Evolutionary conservation across 2,113 vertebrate species (phyloP), one percentile per base, ranked within the genome.

Genomic region (Girardinichthys multiradiatus): DNA sequence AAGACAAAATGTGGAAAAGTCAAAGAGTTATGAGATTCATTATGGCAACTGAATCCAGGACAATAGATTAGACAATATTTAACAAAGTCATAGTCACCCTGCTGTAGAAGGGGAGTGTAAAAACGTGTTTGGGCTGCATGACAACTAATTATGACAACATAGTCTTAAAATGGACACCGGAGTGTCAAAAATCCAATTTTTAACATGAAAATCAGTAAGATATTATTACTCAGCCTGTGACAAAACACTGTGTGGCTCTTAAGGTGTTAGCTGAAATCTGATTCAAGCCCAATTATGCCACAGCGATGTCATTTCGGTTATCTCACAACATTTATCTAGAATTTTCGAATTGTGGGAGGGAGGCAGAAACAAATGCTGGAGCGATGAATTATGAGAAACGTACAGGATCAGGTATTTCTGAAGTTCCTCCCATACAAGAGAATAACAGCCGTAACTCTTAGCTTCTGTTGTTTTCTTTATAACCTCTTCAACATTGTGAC

Each of bases 221-320:
- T 15, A 33, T 19, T 33, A 58, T 57, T 64, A 29, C 61, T 77
- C 61, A 58, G 21, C 29, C 48, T 74, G 61, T 62, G 35, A 57
- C 30, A 37, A 62, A 54, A 45, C 1, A 45, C 30, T 19, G 1
- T 33, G 42, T 73, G 30, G 11, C 2, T 31, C n/a, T 27, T 27
- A 27, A 45, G 70, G 51, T 45, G 54, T 57, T 59, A 17, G 0
- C 1, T 2, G n/a, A 45, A 12, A 33, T 58, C 58, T 54, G 24
- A 68, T 27, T 77, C 60, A 76, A 73, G n/a, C 62, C 58, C 9
- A 51, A 45, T 73, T 66, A 84, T n/a, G n/a, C 14, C 68, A 77
- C 19, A 4, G 21, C 2, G 59, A 77, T 45, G 57, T 79, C 72
- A 79, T 74, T 17, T 12, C 13, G 1, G 17, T 77, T 74, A 51